Evolutionary conservation across 2,797 vertebrate genomes (phyloP), one percentile per base, ranked within the genome.

Genomic region (Ptychobarbus kaznakovi): DNA sequence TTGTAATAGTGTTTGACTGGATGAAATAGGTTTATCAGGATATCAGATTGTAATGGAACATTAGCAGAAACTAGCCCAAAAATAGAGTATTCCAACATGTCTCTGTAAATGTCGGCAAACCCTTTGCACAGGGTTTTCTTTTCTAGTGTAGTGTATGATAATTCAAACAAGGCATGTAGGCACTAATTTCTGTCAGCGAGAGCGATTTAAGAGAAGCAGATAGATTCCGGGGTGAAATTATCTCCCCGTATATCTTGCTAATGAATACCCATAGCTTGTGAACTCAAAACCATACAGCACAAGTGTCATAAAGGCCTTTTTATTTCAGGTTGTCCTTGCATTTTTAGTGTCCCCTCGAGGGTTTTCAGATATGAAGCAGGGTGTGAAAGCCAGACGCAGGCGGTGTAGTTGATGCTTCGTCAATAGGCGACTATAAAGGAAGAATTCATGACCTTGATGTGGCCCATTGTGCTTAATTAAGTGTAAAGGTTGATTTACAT

Each of bases 401-500:
- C 91, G 93, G 95, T 90, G 93, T 92, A 91, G 90, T 94, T 92
- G 94, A 94, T 92, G 92, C 93, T 94, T 92, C 93, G 93, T 95
- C 93, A 95, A 94, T 95, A 94, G 92, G 94, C 89, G 91, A 92
- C 93, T 90, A 94, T 95, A 96, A 93, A 94, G 91, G 92, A 86
- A 91, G 90, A 90, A 93, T 94, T 93, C 90, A 94, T 94, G 94
- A 94, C 94, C 92, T 95, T 95, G 90, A 92, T 94, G 92, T 91
- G 91, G 87, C 93, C 93, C 91, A 92, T 93, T 89, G 91, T 92
- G 94, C 88, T 92, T 95, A 95, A 94, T 97, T 94, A 95, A 92
- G 92, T 94, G 93, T 93, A 94, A 95, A 93, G 93, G 94, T 95
- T 94, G 92, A 95, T 95, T 94, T 95, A 92, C 93, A 94, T 94